Evolutionary conservation across 2,113 vertebrate species (phyloP).

Genomic region (Lagopus muta): DNA sequence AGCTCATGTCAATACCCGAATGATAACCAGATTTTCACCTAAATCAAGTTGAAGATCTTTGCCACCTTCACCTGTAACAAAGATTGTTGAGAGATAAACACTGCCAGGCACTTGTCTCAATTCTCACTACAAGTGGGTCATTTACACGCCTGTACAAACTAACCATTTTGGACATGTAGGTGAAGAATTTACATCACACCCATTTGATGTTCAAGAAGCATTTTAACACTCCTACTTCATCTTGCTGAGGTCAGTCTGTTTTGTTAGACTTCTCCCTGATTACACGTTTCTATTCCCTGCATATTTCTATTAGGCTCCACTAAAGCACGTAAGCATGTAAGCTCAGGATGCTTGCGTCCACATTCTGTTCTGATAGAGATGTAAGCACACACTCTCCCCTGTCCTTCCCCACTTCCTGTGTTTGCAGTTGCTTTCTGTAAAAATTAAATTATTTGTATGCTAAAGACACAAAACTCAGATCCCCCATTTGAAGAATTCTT

Average conservation of each 20-base stretch:
- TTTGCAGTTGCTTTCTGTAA: background rate
- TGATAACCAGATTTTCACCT: background rate
- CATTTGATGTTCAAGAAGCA: background rate
- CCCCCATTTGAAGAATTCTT: background rate
- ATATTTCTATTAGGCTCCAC: background rate
- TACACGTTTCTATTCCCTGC: background rate
- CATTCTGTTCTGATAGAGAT: background rate
- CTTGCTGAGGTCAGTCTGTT: background rate
- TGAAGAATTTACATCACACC: background rate
- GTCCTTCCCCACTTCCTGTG: background rate
- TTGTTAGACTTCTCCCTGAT: background rate
- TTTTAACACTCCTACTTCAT: background rate
- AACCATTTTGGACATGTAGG: background rate
- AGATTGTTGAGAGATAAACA: background rate
- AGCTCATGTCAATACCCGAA: background rate
- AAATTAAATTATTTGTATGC: background rate
- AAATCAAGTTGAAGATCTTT: background rate
- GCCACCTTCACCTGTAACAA: background rate
- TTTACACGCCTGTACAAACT: background rate
- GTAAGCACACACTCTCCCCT: too few relatives aligned
- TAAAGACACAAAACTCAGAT: background rate
- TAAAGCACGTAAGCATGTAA: background rate
- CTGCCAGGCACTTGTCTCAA: background rate
- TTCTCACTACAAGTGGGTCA: background rate
- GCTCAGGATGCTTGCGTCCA: background rate